phyloP scores from a whole-genome alignment of 2,113 vertebrate species.

The Perognathus longimembris region DNA sequence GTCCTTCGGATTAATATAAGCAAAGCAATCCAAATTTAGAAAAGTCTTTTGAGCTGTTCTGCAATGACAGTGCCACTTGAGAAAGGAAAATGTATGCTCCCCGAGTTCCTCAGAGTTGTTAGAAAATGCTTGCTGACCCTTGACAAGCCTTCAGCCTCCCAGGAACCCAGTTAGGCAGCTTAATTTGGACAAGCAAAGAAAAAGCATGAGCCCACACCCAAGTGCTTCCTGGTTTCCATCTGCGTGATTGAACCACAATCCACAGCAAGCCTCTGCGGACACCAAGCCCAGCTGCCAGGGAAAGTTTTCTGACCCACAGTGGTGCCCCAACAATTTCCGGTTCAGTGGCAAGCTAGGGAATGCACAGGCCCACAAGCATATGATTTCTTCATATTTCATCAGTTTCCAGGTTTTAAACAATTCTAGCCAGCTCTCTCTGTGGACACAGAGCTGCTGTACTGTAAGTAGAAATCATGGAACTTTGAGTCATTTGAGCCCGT shows the following conservation, averaged over 20 bases:
- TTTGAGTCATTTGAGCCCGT: neutral
- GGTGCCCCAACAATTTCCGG: conserved; percentile 23
- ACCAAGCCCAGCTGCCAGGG: conserved; percentile 50
- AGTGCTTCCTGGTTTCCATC: neutral
- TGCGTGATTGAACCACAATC: neutral
- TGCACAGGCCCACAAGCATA: neutral
- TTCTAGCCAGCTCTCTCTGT: conserved; percentile 47
- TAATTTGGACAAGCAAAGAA: neutral
- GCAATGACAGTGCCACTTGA: neutral
- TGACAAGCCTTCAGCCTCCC: conserved; percentile 45
- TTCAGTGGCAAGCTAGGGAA: conserved; percentile 43
- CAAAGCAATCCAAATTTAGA: conserved; percentile 54
- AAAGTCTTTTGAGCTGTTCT: conserved; percentile 18
- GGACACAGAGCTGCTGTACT: neutral
- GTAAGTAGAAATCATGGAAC: neutral
- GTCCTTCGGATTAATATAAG: conserved; percentile 20
- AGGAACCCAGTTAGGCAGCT: neutral
- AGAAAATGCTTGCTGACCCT: conserved; percentile 45
- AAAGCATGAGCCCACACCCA: neutral
- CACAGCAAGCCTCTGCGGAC: neutral
- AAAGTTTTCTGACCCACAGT: conserved; percentile 1
- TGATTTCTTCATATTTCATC: conserved; percentile 44
- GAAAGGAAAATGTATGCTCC: neutral
- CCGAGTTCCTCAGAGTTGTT: neutral
- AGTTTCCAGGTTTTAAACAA: conserved; percentile 56